Base-by-base conservation (phyloP, 2,888 invertebrate species). In the Drosophila lacicola region DNA sequence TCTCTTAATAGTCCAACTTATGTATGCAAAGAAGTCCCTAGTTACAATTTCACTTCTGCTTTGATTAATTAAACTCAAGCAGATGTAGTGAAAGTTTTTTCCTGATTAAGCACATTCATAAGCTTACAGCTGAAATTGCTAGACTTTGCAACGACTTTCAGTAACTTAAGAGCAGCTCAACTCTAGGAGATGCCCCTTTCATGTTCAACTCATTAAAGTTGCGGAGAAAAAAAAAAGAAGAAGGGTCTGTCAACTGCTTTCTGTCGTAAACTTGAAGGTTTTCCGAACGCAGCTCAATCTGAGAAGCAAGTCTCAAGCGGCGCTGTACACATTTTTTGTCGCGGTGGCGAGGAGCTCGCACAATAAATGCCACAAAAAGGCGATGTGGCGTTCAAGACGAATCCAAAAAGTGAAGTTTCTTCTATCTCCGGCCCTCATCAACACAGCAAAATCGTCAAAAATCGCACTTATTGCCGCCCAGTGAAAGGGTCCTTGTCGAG, bases 401-500 rank as follows among this genome's bases (percentile, higher is more conserved):
- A 70, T 70, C 41, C 70, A 21, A 47, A 47, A 50, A 55, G 54
- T n/a, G 63, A 60, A 61, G 39, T 62, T 45, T 58, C 44, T 41
- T 41, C 65, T 69, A 78, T 80, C 81, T 79, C 64, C 41, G 64
- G 63, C 49, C 68, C 69, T 81, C 68, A 86, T 71, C 82, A 75
- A 72, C 61, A 77, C 74, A 71, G 65, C 75, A 74, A 88, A 85
- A 85, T 85, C 84, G 86, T 85, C 88, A 89, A 89, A 84, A 84
- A 87, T 84, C 83, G 88, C 83, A 89, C 83, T 89, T 89, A 89
- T 87, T 85, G 83, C 67, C 65, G 70, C 72, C 61, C 53, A 70
- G 62, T 60, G 76, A 71, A 76, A 77, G 76, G 82, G 80, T 79
- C 71, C 9, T 50, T 42, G 70, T 14, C 44, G 29, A 34, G 37